These are phyloP conservation scores for Eucidaris tribuloides DNA, from an alignment of 35 echinoderm and acorn worm genomes.

Conservation along the genomic window DNA sequence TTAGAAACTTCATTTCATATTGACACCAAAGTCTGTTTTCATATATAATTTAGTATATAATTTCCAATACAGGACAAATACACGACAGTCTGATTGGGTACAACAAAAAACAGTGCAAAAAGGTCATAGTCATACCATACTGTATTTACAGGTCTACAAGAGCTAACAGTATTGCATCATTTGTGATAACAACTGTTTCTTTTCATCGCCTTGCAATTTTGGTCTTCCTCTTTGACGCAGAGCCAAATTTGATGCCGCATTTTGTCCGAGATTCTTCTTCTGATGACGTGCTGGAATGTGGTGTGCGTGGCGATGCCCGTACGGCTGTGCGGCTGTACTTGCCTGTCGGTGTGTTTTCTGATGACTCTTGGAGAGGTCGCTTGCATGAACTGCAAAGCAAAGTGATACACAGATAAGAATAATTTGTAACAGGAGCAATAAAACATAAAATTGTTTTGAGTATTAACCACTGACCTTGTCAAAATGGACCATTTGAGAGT, in stretches of 20 bases:
- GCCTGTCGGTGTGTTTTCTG: background rate
- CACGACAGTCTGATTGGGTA: too few relatives aligned
- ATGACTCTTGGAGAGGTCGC: slow-evolving; percentile 38
- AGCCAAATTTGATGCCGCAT: background rate
- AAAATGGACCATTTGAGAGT: background rate
- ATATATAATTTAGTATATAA: too few relatives aligned
- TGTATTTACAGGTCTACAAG: too few relatives aligned
- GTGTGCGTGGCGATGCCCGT: background rate
- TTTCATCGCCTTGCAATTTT: background rate
- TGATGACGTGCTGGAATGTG: slow-evolving; percentile 4
- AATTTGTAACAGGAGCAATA: background rate
- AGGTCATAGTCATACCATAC: too few relatives aligned
- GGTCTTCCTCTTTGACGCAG: background rate
- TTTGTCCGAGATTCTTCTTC: background rate
- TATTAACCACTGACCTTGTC: background rate
- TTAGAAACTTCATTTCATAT: too few relatives aligned
- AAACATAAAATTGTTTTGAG: background rate
- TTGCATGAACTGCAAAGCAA: slow-evolving; percentile 22
- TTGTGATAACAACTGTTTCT: too few relatives aligned
- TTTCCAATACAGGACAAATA: too few relatives aligned
- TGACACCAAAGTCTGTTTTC: too few relatives aligned
- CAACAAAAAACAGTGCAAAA: too few relatives aligned
- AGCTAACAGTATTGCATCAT: too few relatives aligned
- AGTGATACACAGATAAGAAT: background rate
- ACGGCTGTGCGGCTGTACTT: slow-evolving; percentile 25